phyloP scores from a whole-genome alignment of 2,113 vertebrate genomes.

The Salvelinus namaycush region DNA sequence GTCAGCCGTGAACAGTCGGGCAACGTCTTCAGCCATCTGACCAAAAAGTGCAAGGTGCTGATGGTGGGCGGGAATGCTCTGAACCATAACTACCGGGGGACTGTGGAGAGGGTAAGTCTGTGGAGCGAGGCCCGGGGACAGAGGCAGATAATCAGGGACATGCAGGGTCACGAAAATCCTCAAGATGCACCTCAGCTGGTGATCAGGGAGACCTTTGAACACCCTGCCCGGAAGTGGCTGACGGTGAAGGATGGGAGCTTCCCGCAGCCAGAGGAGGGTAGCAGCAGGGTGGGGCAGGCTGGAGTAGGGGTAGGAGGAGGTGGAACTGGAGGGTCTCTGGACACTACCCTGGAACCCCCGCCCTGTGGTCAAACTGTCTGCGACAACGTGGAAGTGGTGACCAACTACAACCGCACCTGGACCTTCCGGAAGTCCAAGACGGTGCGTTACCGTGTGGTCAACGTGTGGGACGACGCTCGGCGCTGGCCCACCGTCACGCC shows the following conservation, averaged over 20 bases:
- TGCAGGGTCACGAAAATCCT: slow-evolving; percentile 79
- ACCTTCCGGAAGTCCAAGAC: slow-evolving; percentile 85
- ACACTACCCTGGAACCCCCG: slow-evolving; percentile 87
- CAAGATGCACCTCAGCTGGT: slow-evolving; percentile 86
- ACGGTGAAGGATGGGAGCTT: slow-evolving; percentile 88
- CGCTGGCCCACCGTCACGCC: slow-evolving; percentile 85
- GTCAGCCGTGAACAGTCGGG: slow-evolving; percentile 92
- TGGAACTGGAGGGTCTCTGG: slow-evolving; percentile 76
- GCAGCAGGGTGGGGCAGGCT: slow-evolving; percentile 65
- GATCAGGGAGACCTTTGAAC: slow-evolving; percentile 91
- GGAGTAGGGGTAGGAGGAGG: slow-evolving; percentile 66
- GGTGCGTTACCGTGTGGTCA: slow-evolving; percentile 92
- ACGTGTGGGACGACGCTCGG: slow-evolving; percentile 81
- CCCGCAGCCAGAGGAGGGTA: slow-evolving; percentile 79
- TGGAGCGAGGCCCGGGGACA: slow-evolving; percentile 90
- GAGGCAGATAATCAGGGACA: slow-evolving; percentile 85
- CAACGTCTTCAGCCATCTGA: slow-evolving; percentile 90
- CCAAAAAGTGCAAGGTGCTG: slow-evolving; percentile 94
- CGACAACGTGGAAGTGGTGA: slow-evolving; percentile 87
- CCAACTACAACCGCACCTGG: slow-evolving; percentile 89
- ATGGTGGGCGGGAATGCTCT: slow-evolving; percentile 92
- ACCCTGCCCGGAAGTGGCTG: slow-evolving; percentile 86
- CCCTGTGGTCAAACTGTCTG: slow-evolving; percentile 94
- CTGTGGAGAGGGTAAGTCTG: slow-evolving; percentile 85
- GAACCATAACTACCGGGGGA: slow-evolving; percentile 93